Base-by-base conservation (phyloP, 2,797 vertebrate species). In the Leptoclinus maculatus region DNA sequence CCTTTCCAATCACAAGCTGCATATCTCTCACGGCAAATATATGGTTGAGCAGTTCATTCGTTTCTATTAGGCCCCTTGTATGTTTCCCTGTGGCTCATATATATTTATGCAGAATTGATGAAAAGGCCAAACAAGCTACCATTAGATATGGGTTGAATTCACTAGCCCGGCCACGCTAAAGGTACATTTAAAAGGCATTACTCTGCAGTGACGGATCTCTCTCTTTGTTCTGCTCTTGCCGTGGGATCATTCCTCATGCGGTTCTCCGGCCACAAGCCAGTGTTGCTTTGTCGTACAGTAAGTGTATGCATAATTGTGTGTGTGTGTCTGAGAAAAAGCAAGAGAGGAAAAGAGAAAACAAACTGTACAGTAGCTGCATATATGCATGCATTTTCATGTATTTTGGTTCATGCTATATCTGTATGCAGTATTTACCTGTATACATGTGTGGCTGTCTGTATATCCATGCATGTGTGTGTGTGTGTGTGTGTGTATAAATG, bases 1-100 rank as follows among this genome's bases (percentile, higher is more conserved):
- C 97, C 97, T 98, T 99, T 99, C 97, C 97, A 97, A 97, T 98
- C 97, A 98, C 97, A 97, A 97, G 96, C 97, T 96, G 96, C 97
- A 92, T 98, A 98, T 98, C 97, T 99, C 96, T 95, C 96, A 96
- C 95, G 93, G 97, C 96, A 98, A 98, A 98, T 98, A 98, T 97
- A 98, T 96, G 97, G 96, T 97, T 97, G 97, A 98, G 96, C 96
- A 97, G 97, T 98, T 98, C 97, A 98, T 98, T 98, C 97, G 95
- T 99, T 99, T 98, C 97, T 97, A 97, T 98, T 98, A 98, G 97
- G 96, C 96, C 96, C 96, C 97, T 97, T 97, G 96, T 97, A 96
- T 97, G 96, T 97, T 94, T 92, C 92, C 89, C 90, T 79, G 90
- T 93, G 89, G 86, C 93, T 95, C 93, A 92, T 95, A 94, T 95